A percentile compares a stretch with the other conserved stretches of the same genome.
Conservation (phyloP, 2,888 invertebrate species). For the Cosmia trapezina region DNA sequence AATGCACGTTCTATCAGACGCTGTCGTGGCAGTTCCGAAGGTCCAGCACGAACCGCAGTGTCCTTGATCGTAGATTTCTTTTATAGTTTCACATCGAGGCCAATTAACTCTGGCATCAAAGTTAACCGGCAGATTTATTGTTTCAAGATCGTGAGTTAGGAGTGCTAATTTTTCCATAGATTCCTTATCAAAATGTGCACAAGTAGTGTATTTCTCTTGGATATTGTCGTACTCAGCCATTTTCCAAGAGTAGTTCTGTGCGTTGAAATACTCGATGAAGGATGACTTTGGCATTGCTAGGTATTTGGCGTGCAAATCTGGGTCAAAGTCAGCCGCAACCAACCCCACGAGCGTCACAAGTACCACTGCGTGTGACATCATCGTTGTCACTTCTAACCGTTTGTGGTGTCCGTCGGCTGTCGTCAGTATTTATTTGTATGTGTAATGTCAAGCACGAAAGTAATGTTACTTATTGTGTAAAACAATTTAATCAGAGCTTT, state of each 20-base stretch:
- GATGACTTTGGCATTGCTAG: slow-evolving; percentile 23
- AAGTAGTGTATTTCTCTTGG: fast-evolving
- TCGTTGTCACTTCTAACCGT: not conserved
- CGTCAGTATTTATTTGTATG: slow-evolving; percentile 1
- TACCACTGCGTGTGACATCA: slow-evolving; percentile 6
- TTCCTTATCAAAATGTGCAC: not conserved
- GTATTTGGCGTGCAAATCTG: slow-evolving; percentile 17
- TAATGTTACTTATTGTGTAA: not conserved
- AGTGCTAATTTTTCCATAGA: slow-evolving; percentile 11
- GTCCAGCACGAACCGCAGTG: slow-evolving; percentile 45
- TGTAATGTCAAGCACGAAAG: not conserved
- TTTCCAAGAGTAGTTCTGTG: slow-evolving; percentile 43
- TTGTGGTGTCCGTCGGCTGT: not conserved
- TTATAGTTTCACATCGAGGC: slow-evolving; percentile 44
- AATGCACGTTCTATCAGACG: slow-evolving; percentile 59
- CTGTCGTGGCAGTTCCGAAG: slow-evolving; percentile 41
- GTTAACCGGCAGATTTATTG: slow-evolving; percentile 25
- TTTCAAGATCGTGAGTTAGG: not conserved
- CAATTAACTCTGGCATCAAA: slow-evolving; percentile 49
- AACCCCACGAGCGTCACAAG: slow-evolving; percentile 5
- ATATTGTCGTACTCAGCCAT: slow-evolving; percentile 30
- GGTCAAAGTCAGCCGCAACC: not conserved
- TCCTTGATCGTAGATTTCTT: slow-evolving; percentile 33
- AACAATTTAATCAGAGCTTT: not conserved
- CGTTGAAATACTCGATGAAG: slow-evolving; percentile 56